These are phyloP conservation scores for Chlamydotis undulata DNA, from an alignment of 2,113 vertebrate species.

Conservation along the genomic window DNA sequence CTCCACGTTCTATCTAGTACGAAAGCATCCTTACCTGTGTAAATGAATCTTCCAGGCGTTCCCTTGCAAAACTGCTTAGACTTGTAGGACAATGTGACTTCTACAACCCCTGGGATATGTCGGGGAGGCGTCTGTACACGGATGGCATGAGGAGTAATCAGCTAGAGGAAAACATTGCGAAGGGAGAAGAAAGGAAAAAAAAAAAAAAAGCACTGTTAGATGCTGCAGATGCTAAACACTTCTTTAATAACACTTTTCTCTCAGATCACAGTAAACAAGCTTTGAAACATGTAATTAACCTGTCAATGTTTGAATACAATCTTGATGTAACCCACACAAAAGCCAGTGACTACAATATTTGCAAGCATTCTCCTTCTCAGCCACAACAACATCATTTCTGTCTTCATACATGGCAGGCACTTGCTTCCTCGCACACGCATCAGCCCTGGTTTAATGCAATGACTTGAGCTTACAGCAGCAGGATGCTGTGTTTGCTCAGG, in stretches of 20 bases:
- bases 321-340: constrained; percentile 61
- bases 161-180: constrained; percentile 76
- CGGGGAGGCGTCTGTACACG: constrained; percentile 97
- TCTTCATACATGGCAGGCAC: constrained; percentile 57
- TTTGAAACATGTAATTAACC: constrained; percentile 77
- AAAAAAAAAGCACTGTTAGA: constrained; percentile 42
- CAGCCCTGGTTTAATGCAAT: constrained; percentile 23
- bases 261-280: constrained; percentile 73
- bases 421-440: constrained; percentile 37
- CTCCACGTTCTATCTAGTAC: background rate
- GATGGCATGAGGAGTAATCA: constrained; percentile 98
- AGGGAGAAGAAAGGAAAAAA: background rate
- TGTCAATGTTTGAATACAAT: constrained; percentile 71
- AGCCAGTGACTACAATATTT: constrained; percentile 72
- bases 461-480: constrained; percentile 25
- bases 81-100: constrained; percentile 99
- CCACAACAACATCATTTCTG: constrained; percentile 57
- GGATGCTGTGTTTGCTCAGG: constrained; percentile 31
- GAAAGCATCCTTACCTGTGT: constrained; percentile 86
- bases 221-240: constrained; percentile 48
- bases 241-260: constrained; percentile 59
- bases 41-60: constrained; percentile 99
- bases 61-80: constrained; percentile 99
- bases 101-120: constrained; percentile 98
- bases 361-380: constrained; percentile 38